Percentiles rank a stretch among this genome's conserved stretches.
These are phyloP conservation scores for Drosophila pandora DNA, from an alignment of 1,140 invertebrate species.

Conservation along the genomic window DNA sequence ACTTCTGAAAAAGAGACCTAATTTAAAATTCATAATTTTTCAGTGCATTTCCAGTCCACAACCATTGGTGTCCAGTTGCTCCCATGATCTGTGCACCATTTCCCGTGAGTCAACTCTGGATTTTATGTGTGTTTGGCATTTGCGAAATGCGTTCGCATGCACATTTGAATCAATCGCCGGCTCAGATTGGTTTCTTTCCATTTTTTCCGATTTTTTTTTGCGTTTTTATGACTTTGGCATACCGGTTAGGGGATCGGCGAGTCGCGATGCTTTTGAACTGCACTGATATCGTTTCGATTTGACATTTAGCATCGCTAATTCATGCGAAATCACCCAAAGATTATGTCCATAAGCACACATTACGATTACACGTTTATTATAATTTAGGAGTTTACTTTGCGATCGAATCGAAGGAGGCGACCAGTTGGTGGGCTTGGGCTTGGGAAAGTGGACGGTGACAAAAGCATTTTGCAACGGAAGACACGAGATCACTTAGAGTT, in stretches of 20 bases:
- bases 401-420: conserved; percentile 15
- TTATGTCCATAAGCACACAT: conserved; percentile 83
- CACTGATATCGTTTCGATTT: conserved; percentile 67
- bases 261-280: conserved; percentile 44
- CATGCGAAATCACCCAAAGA: conserved; percentile 78
- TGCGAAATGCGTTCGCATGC: conserved; percentile 72
- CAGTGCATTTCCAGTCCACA: not conserved
- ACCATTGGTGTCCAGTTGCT: not conserved
- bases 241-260: conserved; percentile 53
- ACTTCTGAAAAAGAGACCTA: no score
- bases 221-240: conserved; percentile 12
- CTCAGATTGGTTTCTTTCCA: conserved; percentile 43
- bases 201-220: conserved; percentile 43
- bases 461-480: conserved; percentile 23
- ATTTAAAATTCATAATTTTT: not conserved
- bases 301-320: conserved; percentile 83
- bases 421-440: conserved; percentile 8
- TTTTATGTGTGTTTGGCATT: conserved; percentile 71
- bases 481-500: conserved; percentile 32
- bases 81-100: conserved; percentile 16
- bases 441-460: conserved; percentile 44
- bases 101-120: conserved; percentile 47
- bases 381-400: conserved; percentile 77
- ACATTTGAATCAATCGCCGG: conserved; percentile 79
- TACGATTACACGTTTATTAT: conserved; percentile 83